Conservation (phyloP, 2,113 vertebrate genomes). For the Dascyllus trimaculatus region DNA sequence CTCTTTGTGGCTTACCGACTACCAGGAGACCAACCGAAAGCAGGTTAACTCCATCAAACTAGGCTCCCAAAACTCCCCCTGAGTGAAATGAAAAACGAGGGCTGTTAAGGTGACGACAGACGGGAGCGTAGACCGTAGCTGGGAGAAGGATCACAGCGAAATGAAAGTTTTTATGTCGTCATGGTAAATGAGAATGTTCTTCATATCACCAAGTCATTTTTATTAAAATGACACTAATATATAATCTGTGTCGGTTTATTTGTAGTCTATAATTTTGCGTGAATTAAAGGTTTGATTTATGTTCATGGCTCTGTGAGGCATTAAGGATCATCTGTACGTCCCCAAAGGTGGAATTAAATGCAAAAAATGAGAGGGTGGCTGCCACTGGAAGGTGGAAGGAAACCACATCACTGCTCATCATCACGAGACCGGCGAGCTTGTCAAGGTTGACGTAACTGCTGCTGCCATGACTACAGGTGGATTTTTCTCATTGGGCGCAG, state of each 20-base stretch:
- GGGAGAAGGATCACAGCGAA: slow-evolving; percentile 1
- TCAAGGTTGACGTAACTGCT: slow-evolving; percentile 39
- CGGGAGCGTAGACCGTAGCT: neutral
- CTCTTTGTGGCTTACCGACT: neutral
- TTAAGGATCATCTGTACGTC: slow-evolving; percentile 4
- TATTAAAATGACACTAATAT: too few relatives aligned
- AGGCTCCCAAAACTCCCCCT: slow-evolving; percentile 6
- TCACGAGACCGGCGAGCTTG: neutral
- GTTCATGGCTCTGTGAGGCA: neutral
- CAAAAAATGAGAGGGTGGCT: neutral
- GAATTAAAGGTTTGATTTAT: neutral
- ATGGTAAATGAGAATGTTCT: neutral
- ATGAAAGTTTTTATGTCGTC: neutral
- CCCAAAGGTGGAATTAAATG: slow-evolving; percentile 9
- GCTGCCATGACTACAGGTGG: slow-evolving; percentile 55
- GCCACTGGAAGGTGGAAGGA: slow-evolving; percentile 1
- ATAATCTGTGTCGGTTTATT: neutral
- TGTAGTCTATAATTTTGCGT: neutral
- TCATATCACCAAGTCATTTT: neutral
- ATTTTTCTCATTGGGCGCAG: slow-evolving; percentile 30
- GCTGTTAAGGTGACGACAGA: slow-evolving; percentile 21
- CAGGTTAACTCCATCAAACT: slow-evolving; percentile 1
- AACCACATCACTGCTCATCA: slow-evolving; percentile 52
- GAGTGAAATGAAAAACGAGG: slow-evolving; percentile 33
- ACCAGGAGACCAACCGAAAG: slow-evolving; percentile 1